These are phyloP conservation scores for Megalopta genalis DNA, from an alignment of 1,140 invertebrate species.

Conservation along the genomic window DNA sequence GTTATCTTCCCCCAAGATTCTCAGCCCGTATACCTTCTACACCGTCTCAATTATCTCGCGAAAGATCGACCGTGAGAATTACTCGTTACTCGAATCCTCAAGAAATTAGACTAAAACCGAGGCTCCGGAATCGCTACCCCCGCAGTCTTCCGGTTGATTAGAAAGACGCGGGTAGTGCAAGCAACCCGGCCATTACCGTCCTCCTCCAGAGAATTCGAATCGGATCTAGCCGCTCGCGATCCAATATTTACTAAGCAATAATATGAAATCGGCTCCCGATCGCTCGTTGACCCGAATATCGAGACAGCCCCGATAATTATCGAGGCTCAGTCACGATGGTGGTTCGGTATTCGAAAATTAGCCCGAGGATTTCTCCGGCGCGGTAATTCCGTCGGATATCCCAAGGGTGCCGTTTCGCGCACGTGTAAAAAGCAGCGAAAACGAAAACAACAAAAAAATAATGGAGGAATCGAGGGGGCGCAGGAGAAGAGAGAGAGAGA, in stretches of 20 bases:
- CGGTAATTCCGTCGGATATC: neutral
- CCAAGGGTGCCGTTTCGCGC: neutral
- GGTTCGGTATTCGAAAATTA: neutral
- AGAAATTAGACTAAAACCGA: too few relatives aligned
- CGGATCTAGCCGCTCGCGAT: neutral
- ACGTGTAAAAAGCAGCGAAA: neutral
- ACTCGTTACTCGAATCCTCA: too few relatives aligned
- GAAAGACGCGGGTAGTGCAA: neutral
- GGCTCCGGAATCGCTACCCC: too few relatives aligned
- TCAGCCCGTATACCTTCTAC: too few relatives aligned
- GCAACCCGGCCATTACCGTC: neutral
- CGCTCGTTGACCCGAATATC: neutral
- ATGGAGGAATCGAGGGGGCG: neutral
- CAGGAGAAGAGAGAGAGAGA: neutral
- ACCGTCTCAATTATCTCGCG: too few relatives aligned
- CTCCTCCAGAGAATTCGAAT: neutral
- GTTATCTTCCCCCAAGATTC: too few relatives aligned
- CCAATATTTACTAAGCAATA: conserved; percentile 1
- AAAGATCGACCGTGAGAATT: too few relatives aligned
- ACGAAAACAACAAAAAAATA: neutral
- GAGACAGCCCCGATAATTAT: neutral
- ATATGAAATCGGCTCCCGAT: neutral
- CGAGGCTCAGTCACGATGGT: neutral
- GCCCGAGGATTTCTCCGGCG: too few relatives aligned
- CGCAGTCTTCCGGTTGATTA: too few relatives aligned